phyloP scores from a whole-genome alignment of 2,888 invertebrate genomes.

The Drosophila percnosoma region DNA sequence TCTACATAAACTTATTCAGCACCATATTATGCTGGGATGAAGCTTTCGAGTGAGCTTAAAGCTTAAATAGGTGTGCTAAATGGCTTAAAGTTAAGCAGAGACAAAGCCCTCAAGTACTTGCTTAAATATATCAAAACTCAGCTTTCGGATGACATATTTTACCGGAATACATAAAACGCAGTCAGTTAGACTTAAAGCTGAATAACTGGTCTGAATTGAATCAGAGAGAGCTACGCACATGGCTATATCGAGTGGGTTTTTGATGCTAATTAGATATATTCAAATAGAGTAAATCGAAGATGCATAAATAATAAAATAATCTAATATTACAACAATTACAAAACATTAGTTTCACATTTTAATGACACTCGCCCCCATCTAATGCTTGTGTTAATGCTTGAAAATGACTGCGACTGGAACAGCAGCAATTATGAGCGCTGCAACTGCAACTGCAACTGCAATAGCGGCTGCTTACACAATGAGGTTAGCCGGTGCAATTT shows the following conservation, averaged over 20 bases:
- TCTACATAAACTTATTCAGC: conserved; percentile 59
- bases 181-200: background rate
- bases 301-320: background rate
- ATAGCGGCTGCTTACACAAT: conserved; percentile 33
- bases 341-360: background rate
- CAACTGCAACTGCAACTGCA: conserved; percentile 16
- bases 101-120: background rate
- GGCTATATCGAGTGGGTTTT: background rate
- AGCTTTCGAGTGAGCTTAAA: conserved; percentile 15
- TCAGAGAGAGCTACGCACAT: background rate
- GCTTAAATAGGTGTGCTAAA: background rate
- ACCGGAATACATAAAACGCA: background rate
- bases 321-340: background rate
- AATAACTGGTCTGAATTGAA: background rate
- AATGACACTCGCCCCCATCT: background rate
- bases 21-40: background rate
- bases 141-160: background rate
- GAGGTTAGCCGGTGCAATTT: conserved; percentile 10
- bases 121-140: background rate
- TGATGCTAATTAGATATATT: too few species aligned
- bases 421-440: background rate
- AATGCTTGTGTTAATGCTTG: background rate
- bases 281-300: background rate
- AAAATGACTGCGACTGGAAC: background rate
- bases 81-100: conserved; percentile 1